A percentile compares a stretch with the other conserved stretches of the same genome.
Evolutionary conservation across 2,888 invertebrate species (phyloP).

Genomic region (Drosophila paranaensis): DNA sequence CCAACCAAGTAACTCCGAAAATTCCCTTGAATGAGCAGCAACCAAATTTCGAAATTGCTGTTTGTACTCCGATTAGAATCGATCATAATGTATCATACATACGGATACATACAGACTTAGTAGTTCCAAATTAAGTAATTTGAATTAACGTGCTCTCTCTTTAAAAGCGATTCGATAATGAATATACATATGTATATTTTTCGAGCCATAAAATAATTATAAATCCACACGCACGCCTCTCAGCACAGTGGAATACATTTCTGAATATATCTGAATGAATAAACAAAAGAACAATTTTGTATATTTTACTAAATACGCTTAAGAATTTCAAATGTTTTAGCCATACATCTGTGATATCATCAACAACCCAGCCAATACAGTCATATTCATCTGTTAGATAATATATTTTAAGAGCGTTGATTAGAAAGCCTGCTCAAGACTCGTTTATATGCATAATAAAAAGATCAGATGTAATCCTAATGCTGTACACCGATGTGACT

Average conservation of each 20-base stretch:
- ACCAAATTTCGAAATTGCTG: background rate
- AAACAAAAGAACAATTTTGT: background rate
- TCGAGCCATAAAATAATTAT: background rate
- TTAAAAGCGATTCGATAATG: background rate
- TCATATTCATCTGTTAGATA: background rate
- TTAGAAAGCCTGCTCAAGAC: background rate
- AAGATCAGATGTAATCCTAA: background rate
- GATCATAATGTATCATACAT: background rate
- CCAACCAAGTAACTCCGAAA: constrained; percentile 24
- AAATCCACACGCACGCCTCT: background rate
- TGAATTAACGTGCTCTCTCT: background rate
- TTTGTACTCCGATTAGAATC: background rate
- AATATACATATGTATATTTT: background rate
- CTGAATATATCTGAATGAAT: background rate
- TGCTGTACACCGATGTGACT: background rate
- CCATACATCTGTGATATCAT: background rate
- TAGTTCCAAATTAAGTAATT: background rate
- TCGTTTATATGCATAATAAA: background rate
- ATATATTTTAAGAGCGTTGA: background rate
- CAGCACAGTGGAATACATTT: background rate
- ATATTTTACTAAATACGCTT: background rate
- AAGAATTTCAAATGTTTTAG: background rate
- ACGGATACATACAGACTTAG: background rate
- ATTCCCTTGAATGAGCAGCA: background rate
- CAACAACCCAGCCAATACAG: background rate